Conservation (phyloP, 1,140 invertebrate genomes). For the Eumaeus atala region DNA sequence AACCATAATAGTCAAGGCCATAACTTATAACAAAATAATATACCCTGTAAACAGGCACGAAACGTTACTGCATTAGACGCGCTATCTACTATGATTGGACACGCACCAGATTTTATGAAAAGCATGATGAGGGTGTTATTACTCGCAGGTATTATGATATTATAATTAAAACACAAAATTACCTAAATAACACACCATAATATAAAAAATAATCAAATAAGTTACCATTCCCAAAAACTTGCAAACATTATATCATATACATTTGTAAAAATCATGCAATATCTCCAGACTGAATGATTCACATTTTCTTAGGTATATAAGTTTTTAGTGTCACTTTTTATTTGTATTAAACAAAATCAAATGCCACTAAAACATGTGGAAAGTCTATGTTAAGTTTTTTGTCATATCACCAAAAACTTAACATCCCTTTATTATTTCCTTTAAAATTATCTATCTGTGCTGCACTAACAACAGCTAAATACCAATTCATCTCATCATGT, state of each 20-base stretch:
- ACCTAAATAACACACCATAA: slow-evolving; percentile 5
- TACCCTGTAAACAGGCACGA: not conserved
- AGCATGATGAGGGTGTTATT: slow-evolving; percentile 22
- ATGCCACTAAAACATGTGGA: no score
- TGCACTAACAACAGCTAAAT: no score
- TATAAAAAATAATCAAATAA: slow-evolving; percentile 3
- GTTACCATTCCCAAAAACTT: slow-evolving; percentile 15
- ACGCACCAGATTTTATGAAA: slow-evolving; percentile 26
- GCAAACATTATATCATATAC: not conserved
- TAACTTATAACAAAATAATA: not conserved
- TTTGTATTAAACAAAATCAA: not conserved
- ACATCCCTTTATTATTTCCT: no score
- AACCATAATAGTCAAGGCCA: not conserved
- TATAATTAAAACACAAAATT: not conserved
- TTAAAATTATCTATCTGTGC: no score
- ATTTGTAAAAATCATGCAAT: slow-evolving; percentile 3
- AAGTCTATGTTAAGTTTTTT: no score
- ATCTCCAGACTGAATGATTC: not conserved
- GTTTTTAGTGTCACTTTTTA: not conserved
- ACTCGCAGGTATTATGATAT: slow-evolving; percentile 5
- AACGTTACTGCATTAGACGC: not conserved
- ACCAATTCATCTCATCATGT: no score
- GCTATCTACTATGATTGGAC: slow-evolving; percentile 18
- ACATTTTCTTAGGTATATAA: not conserved
- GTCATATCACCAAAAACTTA: no score